These are phyloP conservation scores for Betta splendens DNA, from an alignment of 2,797 vertebrate species.

Conservation along the genomic window DNA sequence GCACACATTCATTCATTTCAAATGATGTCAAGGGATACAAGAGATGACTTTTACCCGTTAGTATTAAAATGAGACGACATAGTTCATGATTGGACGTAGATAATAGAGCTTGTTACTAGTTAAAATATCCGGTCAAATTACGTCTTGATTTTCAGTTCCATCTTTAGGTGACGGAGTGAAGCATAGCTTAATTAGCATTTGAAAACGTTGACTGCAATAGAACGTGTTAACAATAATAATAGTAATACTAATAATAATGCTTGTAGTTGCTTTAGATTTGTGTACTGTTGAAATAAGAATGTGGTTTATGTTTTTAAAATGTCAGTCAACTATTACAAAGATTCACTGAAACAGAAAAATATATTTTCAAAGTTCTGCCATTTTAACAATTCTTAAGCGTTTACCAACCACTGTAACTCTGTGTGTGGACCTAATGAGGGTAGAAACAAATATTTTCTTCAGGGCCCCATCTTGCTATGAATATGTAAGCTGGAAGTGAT, in stretches of 20 bases:
- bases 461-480: conserved; percentile 44
- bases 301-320: conserved; percentile 7
- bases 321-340: not conserved
- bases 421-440: conserved; percentile 17
- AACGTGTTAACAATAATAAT: too few relatives aligned
- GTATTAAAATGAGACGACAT: conserved; percentile 12
- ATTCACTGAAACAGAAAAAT: conserved; percentile 8
- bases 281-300: not conserved
- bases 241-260: too few relatives aligned
- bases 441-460: conserved; percentile 24
- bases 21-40: conserved; percentile 46
- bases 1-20: conserved; percentile 52
- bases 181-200: too few relatives aligned
- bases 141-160: too few relatives aligned
- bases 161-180: too few relatives aligned
- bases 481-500: conserved; percentile 76
- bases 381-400: conserved; percentile 1
- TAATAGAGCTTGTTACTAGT: not conserved
- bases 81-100: not conserved
- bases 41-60: conserved; percentile 7
- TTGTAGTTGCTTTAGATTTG: conserved; percentile 10
- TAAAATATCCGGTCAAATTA: too few relatives aligned
- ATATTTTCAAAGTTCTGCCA: not conserved
- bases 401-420: conserved; percentile 1
- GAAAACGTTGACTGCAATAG: too few relatives aligned